These are phyloP conservation scores for Rhinogobius similis DNA, from an alignment of 2,113 vertebrate species.

Conservation along the genomic window DNA sequence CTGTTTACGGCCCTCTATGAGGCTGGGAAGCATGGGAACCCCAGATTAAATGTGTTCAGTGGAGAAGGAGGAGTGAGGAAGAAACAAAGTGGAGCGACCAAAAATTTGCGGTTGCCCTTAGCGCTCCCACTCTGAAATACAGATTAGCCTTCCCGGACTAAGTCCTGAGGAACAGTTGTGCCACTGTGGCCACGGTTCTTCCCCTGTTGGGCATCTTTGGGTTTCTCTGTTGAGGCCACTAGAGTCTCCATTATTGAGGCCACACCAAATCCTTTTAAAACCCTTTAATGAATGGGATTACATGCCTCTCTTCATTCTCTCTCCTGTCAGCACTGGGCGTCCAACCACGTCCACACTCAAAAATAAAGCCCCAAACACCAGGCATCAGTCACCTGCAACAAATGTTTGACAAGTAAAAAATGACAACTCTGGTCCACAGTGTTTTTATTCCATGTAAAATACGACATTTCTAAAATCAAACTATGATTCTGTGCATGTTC, in stretches of 20 bases:
- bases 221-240: slow-evolving; percentile 66
- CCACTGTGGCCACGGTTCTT: slow-evolving; percentile 59
- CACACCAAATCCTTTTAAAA: slow-evolving; percentile 77
- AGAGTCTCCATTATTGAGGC: slow-evolving; percentile 72
- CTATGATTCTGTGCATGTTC: too few relatives aligned
- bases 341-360: slow-evolving; percentile 49
- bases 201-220: slow-evolving; percentile 62
- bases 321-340: slow-evolving; percentile 43
- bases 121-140: slow-evolving; percentile 50
- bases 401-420: slow-evolving; percentile 27
- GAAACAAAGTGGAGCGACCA: slow-evolving; percentile 14
- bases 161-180: slow-evolving; percentile 52
- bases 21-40: slow-evolving; percentile 67
- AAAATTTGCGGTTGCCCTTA: slow-evolving; percentile 49
- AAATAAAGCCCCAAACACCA: slow-evolving; percentile 40
- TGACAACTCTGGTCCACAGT: not conserved
- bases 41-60: slow-evolving; percentile 38
- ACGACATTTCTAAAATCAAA: not conserved
- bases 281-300: slow-evolving; percentile 78
- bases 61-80: slow-evolving; percentile 9
- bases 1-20: slow-evolving; percentile 70
- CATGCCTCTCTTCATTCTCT: slow-evolving; percentile 61
- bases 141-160: slow-evolving; percentile 48
- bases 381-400: slow-evolving; percentile 43
- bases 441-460: not conserved